A percentile compares a stretch with the other conserved stretches of the same genome.
These are phyloP conservation scores for Ecliptopera silaceata DNA, from an alignment of 2,888 invertebrate genomes.

Conservation along the genomic window DNA sequence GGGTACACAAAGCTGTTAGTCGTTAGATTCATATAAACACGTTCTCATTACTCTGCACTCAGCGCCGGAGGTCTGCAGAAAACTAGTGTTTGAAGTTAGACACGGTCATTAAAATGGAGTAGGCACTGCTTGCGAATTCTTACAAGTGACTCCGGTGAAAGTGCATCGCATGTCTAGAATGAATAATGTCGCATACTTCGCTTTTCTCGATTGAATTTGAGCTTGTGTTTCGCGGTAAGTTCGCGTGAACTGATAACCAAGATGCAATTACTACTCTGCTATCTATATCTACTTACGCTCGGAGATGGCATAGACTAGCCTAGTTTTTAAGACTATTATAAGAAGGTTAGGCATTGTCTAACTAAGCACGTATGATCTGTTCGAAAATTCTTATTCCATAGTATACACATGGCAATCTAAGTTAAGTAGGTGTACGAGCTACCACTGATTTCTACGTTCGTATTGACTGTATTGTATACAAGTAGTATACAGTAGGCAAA, in stretches of 20 bases:
- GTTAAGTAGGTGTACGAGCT: too few species aligned
- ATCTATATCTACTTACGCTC: too few species aligned
- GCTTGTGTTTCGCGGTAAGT: neutral
- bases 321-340: too few species aligned
- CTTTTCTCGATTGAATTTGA: conserved; percentile 17
- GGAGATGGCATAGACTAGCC: too few species aligned
- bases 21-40: conserved; percentile 8
- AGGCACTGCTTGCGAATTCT: conserved; percentile 19
- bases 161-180: conserved; percentile 33
- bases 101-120: conserved; percentile 29
- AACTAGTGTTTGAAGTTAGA: conserved; percentile 17
- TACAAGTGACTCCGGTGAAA: conserved; percentile 30
- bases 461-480: too few species aligned
- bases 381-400: too few species aligned
- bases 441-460: too few species aligned
- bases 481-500: too few species aligned
- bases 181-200: conserved; percentile 26
- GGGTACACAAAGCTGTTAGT: neutral
- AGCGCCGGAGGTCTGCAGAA: conserved; percentile 5
- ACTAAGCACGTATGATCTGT: too few species aligned
- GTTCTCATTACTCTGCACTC: conserved; percentile 15
- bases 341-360: too few species aligned
- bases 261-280: too few species aligned
- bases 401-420: too few species aligned
- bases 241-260: neutral